Evolutionary conservation across 2,113 vertebrate species (phyloP), one percentile per base, ranked within the genome.

Genomic region (Scytalopus superciliaris): DNA sequence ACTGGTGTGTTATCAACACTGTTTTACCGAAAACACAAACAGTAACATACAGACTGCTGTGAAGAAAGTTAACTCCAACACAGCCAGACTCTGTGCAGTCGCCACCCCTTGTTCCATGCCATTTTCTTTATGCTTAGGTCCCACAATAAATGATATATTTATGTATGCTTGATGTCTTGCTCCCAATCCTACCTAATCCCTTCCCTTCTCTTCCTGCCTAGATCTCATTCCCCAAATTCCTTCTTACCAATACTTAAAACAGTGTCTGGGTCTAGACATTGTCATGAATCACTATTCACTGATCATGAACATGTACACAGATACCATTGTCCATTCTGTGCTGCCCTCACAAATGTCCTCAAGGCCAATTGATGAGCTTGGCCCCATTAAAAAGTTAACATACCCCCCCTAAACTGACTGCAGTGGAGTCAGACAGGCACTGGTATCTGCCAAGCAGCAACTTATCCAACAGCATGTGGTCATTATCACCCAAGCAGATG

Each of bases 131-230:
- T 37, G 11, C 3, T 84, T 5, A 37, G 16, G 14, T 69, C 23
- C 13, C 19, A 42, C 4, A 42, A n/a, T 57, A 39, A 63, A 28
- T 42, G 2, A 53, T 53, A 44, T 17, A 53, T 37, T 60, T 75
- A 17, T 57, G 12, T 27, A 7, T 57, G 4, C 19, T 45, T 49
- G 49, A 49, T 49, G 49, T 25, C 24, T 49, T 12, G 23, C 2
- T n/a, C 57, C 23, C 0, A 0, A 27, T 69, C 16, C 10, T 37
- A 3, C 39, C 27, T 60, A 17, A 55, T 37, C 10, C 13, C 13
- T 89, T 72, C 66, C 4, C 12, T 49, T 70, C 60, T 60, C 21
- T 9, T 85, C 76, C 22, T 66, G 24, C 16, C 35, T 56, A 55
- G 6, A 8, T 66, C 6, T 81, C 24, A 44, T 53, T 60, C 27